Conservation (phyloP, 2,113 vertebrate genomes). For the Apus apus region DNA sequence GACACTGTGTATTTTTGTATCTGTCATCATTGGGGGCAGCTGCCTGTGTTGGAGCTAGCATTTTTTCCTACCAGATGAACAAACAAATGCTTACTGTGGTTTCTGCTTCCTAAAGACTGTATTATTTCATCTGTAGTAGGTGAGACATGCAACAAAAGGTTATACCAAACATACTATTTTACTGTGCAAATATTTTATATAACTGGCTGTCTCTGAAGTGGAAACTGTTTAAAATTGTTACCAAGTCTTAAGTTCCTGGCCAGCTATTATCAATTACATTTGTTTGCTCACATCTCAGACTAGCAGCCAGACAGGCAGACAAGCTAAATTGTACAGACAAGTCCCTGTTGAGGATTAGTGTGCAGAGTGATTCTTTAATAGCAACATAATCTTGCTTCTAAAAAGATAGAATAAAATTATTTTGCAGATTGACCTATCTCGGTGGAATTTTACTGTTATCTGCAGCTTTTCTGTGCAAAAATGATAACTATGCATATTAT, state of each 20-base stretch:
- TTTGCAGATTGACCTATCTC: background rate
- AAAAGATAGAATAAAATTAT: background rate
- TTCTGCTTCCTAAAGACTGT: background rate
- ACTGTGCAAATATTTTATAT: background rate
- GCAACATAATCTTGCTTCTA: background rate
- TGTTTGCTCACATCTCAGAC: background rate
- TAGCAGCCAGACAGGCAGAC: background rate
- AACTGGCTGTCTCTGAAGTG: background rate
- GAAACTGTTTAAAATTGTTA: background rate
- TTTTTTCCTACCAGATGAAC: background rate
- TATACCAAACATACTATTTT: background rate
- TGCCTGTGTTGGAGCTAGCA: background rate
- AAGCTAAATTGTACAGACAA: background rate
- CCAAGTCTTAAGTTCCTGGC: background rate
- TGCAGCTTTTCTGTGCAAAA: background rate
- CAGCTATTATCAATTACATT: background rate
- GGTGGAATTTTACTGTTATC: background rate
- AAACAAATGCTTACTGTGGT: background rate
- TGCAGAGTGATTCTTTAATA: background rate
- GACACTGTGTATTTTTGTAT: background rate
- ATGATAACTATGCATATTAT: background rate
- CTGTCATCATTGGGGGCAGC: background rate
- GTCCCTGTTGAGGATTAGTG: background rate
- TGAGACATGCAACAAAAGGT: background rate
- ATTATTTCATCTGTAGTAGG: background rate